phyloP scores from a whole-genome alignment of 2,113 vertebrate genomes.

The Tapirus terrestris region DNA sequence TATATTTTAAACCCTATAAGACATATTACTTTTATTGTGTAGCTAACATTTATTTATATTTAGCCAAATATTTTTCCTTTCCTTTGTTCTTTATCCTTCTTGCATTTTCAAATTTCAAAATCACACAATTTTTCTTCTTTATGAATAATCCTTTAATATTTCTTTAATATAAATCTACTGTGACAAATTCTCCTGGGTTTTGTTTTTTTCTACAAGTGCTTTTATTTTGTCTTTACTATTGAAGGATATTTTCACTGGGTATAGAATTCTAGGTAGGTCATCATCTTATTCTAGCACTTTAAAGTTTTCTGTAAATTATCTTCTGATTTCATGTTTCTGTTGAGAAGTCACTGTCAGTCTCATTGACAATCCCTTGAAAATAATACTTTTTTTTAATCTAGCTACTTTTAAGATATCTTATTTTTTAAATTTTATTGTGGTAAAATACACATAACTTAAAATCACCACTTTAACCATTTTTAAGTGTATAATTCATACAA shows the following conservation, averaged over 20 bases:
- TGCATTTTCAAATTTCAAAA: neutral
- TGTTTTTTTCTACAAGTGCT: neutral
- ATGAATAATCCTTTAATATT: neutral
- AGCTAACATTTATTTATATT: neutral
- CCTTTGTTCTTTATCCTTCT: neutral
- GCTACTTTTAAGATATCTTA: neutral
- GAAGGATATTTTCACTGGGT: neutral
- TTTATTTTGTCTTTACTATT: neutral
- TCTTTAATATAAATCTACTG: neutral
- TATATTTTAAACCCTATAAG: neutral
- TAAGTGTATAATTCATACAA: neutral
- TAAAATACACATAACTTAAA: neutral
- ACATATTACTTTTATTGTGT: neutral
- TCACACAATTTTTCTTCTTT: neutral
- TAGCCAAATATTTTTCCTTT: neutral
- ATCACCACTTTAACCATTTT: neutral
- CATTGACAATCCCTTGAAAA: neutral
- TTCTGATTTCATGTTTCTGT: neutral
- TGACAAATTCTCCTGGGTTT: neutral
- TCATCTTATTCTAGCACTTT: neutral
- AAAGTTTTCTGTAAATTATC: neutral
- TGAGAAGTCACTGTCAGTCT: neutral
- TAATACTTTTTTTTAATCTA: neutral
- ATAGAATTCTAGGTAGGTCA: neutral
- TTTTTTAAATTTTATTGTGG: neutral